A percentile compares a stretch with the other conserved stretches of the same genome.
phyloP scores from a whole-genome alignment of 2,888 invertebrate species.

The Monoplex corrugatus region DNA sequence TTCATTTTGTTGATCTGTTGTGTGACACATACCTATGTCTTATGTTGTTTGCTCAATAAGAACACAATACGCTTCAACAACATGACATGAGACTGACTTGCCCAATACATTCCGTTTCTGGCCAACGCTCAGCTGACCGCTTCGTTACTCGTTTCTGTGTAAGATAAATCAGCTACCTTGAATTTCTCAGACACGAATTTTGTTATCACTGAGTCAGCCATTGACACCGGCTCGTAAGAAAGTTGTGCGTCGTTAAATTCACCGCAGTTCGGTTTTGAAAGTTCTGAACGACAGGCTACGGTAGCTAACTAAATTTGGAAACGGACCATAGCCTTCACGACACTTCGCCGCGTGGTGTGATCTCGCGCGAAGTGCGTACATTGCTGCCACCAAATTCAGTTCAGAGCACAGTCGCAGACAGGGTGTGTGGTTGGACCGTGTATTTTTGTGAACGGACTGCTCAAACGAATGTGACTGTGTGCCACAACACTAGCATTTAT shows the following conservation, averaged over 20 bases:
- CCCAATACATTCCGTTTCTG: no score
- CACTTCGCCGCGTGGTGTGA: background rate
- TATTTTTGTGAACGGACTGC: no score
- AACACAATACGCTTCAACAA: background rate
- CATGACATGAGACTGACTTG: no score
- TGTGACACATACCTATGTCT: background rate
- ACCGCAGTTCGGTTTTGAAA: no score
- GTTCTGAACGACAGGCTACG: no score
- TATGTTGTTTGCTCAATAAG: background rate
- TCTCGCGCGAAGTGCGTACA: conserved; percentile 39
- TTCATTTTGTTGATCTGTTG: background rate
- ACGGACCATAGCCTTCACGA: background rate
- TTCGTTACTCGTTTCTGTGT: no score
- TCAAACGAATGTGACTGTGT: no score
- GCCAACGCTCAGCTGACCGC: no score
- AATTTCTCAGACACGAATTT: background rate
- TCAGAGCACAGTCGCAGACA: background rate
- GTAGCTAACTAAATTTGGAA: background rate
- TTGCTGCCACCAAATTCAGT: conserved; percentile 30
- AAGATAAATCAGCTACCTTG: background rate
- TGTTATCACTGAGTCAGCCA: background rate
- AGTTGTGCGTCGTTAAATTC: background rate
- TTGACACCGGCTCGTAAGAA: background rate
- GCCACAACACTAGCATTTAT: background rate
- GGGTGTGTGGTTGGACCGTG: background rate